Evolutionary conservation across 2,888 invertebrate genomes (phyloP).

Genomic region (Sicus ferrugineus): DNA sequence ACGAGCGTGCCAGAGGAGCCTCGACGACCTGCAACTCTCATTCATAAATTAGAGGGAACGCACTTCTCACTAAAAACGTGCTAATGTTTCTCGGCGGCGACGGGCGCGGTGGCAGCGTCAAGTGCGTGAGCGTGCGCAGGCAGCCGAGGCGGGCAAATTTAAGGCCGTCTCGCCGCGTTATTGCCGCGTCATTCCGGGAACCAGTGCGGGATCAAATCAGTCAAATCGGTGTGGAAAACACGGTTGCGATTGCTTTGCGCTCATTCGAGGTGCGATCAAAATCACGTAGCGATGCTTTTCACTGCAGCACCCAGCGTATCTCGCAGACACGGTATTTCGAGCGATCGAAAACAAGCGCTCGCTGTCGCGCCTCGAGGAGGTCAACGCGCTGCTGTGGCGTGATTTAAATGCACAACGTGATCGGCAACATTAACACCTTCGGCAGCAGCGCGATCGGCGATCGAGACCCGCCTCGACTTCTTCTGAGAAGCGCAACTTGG

Average conservation of each 20-base stretch:
- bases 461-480: neutral
- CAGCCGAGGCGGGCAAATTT: neutral
- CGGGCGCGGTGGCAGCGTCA: slow-evolving; percentile 9
- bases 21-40: neutral
- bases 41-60: slow-evolving; percentile 18
- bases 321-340: too few relatives aligned
- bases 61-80: slow-evolving; percentile 23
- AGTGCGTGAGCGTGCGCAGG: slow-evolving; percentile 1
- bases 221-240: too few relatives aligned
- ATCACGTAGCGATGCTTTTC: too few relatives aligned
- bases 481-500: slow-evolving; percentile 14
- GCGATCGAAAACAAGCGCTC: too few relatives aligned
- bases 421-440: slow-evolving; percentile 28
- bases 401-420: slow-evolving; percentile 21
- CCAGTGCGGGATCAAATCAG: too few relatives aligned
- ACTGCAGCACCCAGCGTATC: too few relatives aligned
- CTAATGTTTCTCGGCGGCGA: slow-evolving; percentile 7
- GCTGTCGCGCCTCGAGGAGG: slow-evolving; percentile 4
- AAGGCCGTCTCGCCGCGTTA: neutral
- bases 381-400: neutral
- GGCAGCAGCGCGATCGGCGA: neutral
- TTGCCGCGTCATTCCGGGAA: slow-evolving; percentile 11
- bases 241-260: neutral
- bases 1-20: neutral
- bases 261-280: too few relatives aligned